Conservation (phyloP, 2,888 invertebrate genomes). For the Eumacrocentrus americanus region DNA sequence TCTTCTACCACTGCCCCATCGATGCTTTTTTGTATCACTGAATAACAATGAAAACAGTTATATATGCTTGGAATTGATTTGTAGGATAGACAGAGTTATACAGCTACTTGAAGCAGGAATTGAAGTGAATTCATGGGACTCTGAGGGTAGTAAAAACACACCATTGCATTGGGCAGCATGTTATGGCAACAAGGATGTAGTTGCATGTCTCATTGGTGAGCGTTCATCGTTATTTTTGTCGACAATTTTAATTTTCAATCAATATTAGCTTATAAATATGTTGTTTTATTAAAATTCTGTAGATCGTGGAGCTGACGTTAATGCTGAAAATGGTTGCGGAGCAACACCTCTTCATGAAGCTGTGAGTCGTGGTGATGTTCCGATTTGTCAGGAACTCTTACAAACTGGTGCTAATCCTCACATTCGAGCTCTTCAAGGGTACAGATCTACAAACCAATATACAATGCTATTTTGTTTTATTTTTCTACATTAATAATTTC, state of each 20-base stretch:
- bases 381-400: conserved; percentile 65
- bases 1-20: not conserved
- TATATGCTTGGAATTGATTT: conserved; percentile 33
- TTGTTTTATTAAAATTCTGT: not conserved
- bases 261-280: not conserved
- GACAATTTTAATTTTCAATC: not conserved
- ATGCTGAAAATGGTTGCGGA: conserved; percentile 66
- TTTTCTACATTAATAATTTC: too few species aligned
- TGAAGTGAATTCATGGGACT: conserved; percentile 68
- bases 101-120: conserved; percentile 68
- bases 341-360: conserved; percentile 70
- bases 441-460: conserved; percentile 23
- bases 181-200: conserved; percentile 66
- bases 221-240: not conserved
- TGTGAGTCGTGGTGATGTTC: conserved; percentile 64
- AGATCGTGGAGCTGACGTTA: conserved; percentile 68
- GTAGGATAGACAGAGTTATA: conserved; percentile 65
- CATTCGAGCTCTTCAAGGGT: conserved; percentile 64
- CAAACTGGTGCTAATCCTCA: conserved; percentile 66
- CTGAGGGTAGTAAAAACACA: conserved; percentile 66
- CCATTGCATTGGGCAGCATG: conserved; percentile 72
- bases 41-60: not conserved
- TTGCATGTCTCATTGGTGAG: conserved; percentile 65
- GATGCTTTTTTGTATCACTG: not conserved
- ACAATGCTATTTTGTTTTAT: not conserved